Conservation (phyloP, 1,140 invertebrate species). For the Drosophila kurseongensis region DNA sequence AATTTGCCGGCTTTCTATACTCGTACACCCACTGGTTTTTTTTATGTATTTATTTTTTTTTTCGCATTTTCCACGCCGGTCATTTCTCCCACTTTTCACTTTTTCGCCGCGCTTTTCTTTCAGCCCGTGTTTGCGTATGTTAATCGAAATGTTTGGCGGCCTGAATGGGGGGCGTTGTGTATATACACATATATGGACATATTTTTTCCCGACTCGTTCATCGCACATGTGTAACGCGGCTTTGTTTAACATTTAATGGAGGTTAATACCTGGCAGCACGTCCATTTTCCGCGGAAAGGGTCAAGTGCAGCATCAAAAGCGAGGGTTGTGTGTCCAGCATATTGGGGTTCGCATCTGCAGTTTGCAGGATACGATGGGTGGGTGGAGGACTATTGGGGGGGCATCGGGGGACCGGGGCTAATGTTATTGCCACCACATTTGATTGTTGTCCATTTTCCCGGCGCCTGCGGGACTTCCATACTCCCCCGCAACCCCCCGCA, state of each 20-base stretch:
- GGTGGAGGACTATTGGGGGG: background rate
- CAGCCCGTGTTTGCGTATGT: constrained; percentile 69
- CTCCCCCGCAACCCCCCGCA: background rate
- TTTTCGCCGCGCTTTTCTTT: constrained; percentile 13
- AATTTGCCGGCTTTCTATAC: constrained; percentile 55
- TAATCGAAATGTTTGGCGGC: constrained; percentile 79
- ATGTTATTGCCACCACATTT: constrained; percentile 81
- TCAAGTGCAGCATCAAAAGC: constrained; percentile 56
- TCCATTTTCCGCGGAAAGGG: constrained; percentile 24
- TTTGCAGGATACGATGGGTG: background rate
- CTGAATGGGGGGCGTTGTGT: constrained; percentile 45
- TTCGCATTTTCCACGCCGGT: constrained; percentile 5
- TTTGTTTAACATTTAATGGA: constrained; percentile 83
- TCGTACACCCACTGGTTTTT: constrained; percentile 9
- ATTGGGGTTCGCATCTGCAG: constrained; percentile 10
- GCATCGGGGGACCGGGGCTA: constrained; percentile 23
- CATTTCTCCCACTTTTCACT: constrained; percentile 4
- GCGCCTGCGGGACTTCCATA: constrained; percentile 42
- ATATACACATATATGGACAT: constrained; percentile 2
- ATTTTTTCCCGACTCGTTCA: constrained; percentile 9
- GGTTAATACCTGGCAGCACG: constrained; percentile 83
- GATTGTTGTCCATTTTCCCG: constrained; percentile 60
- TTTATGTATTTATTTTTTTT: constrained; percentile 23
- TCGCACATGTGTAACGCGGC: constrained; percentile 66
- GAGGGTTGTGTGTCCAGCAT: constrained; percentile 18